These are phyloP conservation scores for Gracilinanus agilis DNA, from an alignment of 2,113 vertebrate genomes.

Conservation along the genomic window DNA sequence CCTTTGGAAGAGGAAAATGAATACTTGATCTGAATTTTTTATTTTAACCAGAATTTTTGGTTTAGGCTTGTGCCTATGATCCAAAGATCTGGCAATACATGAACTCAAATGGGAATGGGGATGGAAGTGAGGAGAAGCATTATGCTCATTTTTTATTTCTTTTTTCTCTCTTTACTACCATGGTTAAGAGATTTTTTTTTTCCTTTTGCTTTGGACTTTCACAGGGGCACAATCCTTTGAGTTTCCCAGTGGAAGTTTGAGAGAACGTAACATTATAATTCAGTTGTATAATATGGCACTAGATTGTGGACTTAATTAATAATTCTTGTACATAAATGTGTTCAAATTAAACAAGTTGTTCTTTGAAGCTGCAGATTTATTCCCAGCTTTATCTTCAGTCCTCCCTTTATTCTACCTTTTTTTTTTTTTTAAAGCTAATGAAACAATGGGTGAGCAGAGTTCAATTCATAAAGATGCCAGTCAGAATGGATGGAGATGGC, in stretches of 20 bases:
- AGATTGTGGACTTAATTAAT: not conserved
- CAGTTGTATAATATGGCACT: not conserved
- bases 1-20: constrained; percentile 26
- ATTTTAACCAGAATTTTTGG: constrained; percentile 10
- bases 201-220: constrained; percentile 40
- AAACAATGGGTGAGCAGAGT: constrained; percentile 77
- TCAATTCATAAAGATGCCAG: constrained; percentile 72
- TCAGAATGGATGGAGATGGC: constrained; percentile 74
- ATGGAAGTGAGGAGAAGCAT: accelerated
- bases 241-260: constrained; percentile 46
- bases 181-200: not conserved
- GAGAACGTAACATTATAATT: not conserved
- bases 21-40: not conserved
- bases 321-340: not conserved
- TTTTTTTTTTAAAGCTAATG: constrained; percentile 72
- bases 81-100: not conserved
- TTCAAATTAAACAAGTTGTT: constrained; percentile 12
- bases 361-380: not conserved
- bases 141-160: not conserved
- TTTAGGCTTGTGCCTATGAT: not conserved
- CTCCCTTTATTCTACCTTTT: not conserved
- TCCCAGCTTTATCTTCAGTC: not conserved
- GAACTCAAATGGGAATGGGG: accelerated
- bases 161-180: not conserved
- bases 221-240: constrained; percentile 61